A percentile compares a stretch with the other conserved stretches of the same genome.
phyloP scores from a whole-genome alignment of 2,888 invertebrate species.

The Dryocosmus kuriphilus region DNA sequence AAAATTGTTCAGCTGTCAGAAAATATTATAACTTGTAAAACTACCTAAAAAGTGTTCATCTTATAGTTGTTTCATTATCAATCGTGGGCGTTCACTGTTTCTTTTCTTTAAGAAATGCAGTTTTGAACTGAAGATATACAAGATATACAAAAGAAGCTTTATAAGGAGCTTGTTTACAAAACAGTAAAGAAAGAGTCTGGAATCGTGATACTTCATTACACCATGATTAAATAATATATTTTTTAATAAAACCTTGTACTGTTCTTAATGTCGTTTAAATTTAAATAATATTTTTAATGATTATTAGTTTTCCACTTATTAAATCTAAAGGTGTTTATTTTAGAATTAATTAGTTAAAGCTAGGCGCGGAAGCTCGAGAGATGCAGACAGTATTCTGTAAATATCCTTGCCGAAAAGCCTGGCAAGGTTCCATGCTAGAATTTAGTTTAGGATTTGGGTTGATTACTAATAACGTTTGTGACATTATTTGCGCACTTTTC shows the following conservation, averaged over 20 bases:
- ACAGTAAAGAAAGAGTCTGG: too few species aligned
- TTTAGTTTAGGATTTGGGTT: constrained; percentile 66
- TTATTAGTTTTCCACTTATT: too few species aligned
- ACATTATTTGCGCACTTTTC: neutral
- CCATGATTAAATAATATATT: neutral
- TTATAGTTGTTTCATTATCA: too few species aligned
- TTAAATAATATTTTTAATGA: too few species aligned
- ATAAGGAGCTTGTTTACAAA: neutral
- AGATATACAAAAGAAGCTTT: neutral
- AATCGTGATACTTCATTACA: neutral
- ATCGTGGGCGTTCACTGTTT: too few species aligned
- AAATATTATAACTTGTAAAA: neutral
- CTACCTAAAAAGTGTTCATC: neutral
- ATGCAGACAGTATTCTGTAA: constrained; percentile 60
- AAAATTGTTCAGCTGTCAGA: too few species aligned
- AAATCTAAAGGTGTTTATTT: too few species aligned
- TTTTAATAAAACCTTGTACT: neutral
- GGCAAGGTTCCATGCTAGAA: constrained; percentile 63
- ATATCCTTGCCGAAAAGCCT: constrained; percentile 57
- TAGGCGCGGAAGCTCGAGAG: constrained; percentile 8
- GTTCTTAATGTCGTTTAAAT: neutral
- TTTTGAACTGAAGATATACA: neutral
- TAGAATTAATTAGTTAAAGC: too few species aligned
- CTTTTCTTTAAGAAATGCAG: neutral
- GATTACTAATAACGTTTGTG: constrained; percentile 53